Evolutionary conservation across 2,113 vertebrate genomes (phyloP).

Genomic region (Datnioides undecimradiatus): DNA sequence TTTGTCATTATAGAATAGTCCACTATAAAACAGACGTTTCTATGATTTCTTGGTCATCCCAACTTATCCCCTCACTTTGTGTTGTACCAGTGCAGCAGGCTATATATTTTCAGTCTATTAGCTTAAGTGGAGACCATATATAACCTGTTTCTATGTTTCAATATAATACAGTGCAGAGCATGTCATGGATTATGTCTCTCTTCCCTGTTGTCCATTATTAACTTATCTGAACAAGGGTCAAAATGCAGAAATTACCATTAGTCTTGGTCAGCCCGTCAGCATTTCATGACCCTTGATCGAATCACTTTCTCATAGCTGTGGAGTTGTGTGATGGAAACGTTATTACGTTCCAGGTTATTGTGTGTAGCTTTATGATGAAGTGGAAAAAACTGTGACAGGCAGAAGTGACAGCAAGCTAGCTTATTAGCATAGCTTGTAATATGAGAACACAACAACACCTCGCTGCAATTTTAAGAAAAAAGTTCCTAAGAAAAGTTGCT

Average conservation of each 20-base stretch:
- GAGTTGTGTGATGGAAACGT: not conserved
- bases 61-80: not conserved
- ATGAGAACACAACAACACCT: slow-evolving; percentile 16
- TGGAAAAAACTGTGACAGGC: not conserved
- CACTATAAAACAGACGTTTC: not conserved
- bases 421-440: not conserved
- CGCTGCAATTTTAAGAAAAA: slow-evolving; percentile 4
- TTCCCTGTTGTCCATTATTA: not conserved
- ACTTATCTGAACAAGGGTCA: not conserved
- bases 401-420: not conserved
- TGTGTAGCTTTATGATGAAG: not conserved
- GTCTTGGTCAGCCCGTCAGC: not conserved
- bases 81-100: too few relatives aligned
- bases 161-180: not conserved
- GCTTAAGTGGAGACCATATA: not conserved
- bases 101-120: not conserved
- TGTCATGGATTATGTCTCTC: not conserved
- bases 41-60: not conserved
- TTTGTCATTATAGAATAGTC: not conserved
- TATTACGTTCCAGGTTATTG: not conserved
- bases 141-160: slow-evolving; percentile 3
- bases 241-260: not conserved
- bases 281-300: not conserved
- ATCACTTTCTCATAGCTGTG: not conserved
- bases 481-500: slow-evolving; percentile 15